A percentile compares a stretch with the other conserved stretches of the same genome.
Evolutionary conservation across 30 jellyfish, hydroid and myxozoan species (phyloP).

Genomic region (Calvadosia cruxmelitensis): DNA sequence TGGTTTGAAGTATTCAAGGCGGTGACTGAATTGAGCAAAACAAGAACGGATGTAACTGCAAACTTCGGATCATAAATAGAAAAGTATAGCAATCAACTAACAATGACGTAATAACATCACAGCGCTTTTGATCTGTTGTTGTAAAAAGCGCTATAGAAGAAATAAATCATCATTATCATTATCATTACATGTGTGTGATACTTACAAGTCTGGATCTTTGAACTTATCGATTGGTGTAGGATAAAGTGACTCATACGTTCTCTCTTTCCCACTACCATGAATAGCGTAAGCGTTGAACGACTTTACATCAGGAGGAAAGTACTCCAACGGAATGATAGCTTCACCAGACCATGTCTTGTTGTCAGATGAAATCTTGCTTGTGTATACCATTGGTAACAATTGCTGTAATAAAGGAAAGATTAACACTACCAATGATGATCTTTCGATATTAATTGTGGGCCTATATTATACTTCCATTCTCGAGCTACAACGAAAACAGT

Average conservation of each 20-base stretch:
- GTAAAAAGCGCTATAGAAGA: too few species aligned
- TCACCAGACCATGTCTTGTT: slow-evolving; percentile 71
- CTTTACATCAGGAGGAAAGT: slow-evolving; percentile 53
- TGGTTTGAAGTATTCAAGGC: slow-evolving; percentile 67
- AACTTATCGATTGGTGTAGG: slow-evolving; percentile 54
- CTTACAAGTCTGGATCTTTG: slow-evolving; percentile 87
- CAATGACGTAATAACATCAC: too few species aligned
- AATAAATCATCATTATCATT: too few species aligned
- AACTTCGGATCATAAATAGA: too few species aligned
- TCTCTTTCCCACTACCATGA: slow-evolving; percentile 58
- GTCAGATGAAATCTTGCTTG: slow-evolving; percentile 35
- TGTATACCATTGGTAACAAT: slow-evolving; percentile 47
- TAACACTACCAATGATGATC: too few species aligned
- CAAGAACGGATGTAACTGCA: not conserved
- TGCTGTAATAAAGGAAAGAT: slow-evolving; percentile 22
- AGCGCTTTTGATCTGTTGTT: too few species aligned
- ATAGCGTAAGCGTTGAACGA: slow-evolving; percentile 90
- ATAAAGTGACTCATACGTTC: slow-evolving; percentile 74
- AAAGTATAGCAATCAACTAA: too few species aligned
- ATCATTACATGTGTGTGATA: too few species aligned
- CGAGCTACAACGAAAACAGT: too few species aligned
- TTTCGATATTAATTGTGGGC: too few species aligned
- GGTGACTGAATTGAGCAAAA: slow-evolving; percentile 58
- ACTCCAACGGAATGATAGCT: slow-evolving; percentile 56
- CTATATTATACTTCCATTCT: too few species aligned